phyloP scores from a whole-genome alignment of 2,888 invertebrate species.

The Tortricodes alternella region DNA sequence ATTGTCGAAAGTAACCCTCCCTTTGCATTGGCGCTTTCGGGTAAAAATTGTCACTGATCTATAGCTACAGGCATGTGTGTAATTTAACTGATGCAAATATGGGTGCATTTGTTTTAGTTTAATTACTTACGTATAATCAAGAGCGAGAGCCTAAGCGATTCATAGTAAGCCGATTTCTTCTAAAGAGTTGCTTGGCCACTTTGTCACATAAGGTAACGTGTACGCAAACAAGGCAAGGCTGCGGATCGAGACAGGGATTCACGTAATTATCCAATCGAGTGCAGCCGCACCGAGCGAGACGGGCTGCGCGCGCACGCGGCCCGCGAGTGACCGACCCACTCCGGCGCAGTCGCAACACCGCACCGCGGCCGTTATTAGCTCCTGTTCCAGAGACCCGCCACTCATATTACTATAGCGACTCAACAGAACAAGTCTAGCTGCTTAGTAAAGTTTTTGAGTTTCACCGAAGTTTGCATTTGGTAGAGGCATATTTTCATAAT shows the following conservation, averaged over 20 bases:
- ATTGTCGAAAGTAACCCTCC: too few relatives aligned
- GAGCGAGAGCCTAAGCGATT: neutral
- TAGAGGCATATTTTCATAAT: too few relatives aligned
- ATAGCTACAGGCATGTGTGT: too few relatives aligned
- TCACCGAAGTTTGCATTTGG: too few relatives aligned
- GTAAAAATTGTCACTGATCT: too few relatives aligned
- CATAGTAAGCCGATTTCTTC: conserved; percentile 4
- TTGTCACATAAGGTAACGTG: conserved; percentile 16
- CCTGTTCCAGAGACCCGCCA: conserved; percentile 17
- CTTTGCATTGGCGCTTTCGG: too few relatives aligned
- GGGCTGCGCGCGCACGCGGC: conserved; percentile 52
- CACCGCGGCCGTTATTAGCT: conserved; percentile 16
- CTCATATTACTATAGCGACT: too few relatives aligned
- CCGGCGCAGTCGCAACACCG: conserved; percentile 18
- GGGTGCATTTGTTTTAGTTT: neutral
- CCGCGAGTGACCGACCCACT: conserved; percentile 55
- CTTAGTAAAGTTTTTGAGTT: too few relatives aligned
- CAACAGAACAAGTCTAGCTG: too few relatives aligned
- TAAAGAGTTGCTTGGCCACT: conserved; percentile 9
- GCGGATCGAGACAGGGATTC: conserved; percentile 58
- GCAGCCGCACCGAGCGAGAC: conserved; percentile 57
- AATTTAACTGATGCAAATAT: too few relatives aligned
- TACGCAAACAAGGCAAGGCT: conserved; percentile 52
- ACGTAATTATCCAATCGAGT: conserved; percentile 77
- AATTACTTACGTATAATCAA: neutral